Evolutionary conservation across 2,797 vertebrate genomes (phyloP).

Genomic region (Eleutherodactylus coqui): DNA sequence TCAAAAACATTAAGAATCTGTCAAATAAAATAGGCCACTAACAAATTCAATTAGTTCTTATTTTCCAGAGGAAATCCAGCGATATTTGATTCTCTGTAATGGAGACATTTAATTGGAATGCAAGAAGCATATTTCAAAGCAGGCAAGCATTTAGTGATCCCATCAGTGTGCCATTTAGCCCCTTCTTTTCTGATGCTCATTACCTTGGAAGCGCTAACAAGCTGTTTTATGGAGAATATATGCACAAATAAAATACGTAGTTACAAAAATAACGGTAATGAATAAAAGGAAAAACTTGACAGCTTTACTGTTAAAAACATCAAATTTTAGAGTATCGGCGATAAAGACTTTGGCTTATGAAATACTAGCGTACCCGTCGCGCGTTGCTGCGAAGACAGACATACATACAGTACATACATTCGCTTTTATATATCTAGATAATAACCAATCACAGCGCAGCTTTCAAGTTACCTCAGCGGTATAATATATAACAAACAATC

Average conservation of each 20-base stretch:
- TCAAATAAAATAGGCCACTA: conserved; percentile 77
- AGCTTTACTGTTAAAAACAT: neutral
- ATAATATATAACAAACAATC: too few species aligned
- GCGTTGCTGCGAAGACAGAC: too few species aligned
- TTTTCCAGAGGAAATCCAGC: conserved; percentile 70
- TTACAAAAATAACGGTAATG: neutral
- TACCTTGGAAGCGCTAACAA: conserved; percentile 58
- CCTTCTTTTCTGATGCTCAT: neutral
- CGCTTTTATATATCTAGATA: too few species aligned
- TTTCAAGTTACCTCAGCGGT: too few species aligned
- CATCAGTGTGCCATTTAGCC: neutral
- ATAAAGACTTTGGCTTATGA: conserved; percentile 9
- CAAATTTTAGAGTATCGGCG: neutral
- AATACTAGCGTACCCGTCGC: too few species aligned
- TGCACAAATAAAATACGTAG: neutral
- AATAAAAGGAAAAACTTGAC: neutral
- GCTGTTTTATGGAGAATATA: neutral
- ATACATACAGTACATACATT: too few species aligned
- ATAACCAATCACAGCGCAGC: too few species aligned
- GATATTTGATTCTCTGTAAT: conserved; percentile 73
- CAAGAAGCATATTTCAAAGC: conserved; percentile 32
- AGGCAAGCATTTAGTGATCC: neutral
- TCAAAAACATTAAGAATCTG: conserved; percentile 73
- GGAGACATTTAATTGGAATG: conserved; percentile 69
- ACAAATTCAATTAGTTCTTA: conserved; percentile 76